These are phyloP conservation scores for Araneus ventricosus DNA, from an alignment of 1,140 invertebrate species.

Conservation along the genomic window DNA sequence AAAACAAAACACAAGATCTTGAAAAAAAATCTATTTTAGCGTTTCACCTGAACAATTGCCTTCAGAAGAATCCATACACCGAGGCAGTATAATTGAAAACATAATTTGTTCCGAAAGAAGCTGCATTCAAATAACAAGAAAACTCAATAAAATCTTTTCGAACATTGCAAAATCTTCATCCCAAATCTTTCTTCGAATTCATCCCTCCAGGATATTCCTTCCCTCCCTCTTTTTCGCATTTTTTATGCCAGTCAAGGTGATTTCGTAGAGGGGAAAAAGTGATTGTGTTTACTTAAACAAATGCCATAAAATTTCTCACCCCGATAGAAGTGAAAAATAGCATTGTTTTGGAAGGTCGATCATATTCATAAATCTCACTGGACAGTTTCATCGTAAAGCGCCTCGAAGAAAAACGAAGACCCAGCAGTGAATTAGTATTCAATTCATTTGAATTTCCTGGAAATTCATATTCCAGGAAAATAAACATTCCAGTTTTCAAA, in stretches of 20 bases:
- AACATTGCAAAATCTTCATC: background rate
- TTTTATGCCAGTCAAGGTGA: slow-evolving; percentile 4
- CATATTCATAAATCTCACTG: slow-evolving; percentile 27
- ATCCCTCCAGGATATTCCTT: background rate
- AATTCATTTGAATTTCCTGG: background rate
- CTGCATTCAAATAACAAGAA: background rate
- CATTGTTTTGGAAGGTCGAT: background rate
- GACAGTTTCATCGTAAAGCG: slow-evolving; percentile 33
- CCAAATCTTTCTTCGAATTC: slow-evolving; percentile 1
- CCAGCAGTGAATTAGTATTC: slow-evolving; percentile 28
- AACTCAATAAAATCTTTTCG: slow-evolving; percentile 27
- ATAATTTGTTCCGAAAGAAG: background rate
- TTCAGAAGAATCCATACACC: background rate
- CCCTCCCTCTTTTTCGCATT: background rate
- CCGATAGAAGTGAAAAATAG: slow-evolving; percentile 26
- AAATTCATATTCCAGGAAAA: background rate
- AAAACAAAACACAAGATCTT: background rate
- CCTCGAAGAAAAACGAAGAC: background rate
- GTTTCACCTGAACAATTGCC: background rate
- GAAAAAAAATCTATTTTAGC: slow-evolving; percentile 23
- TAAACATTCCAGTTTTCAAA: background rate
- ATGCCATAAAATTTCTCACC: slow-evolving; percentile 46
- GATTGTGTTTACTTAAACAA: slow-evolving; percentile 40
- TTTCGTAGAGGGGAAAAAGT: slow-evolving; percentile 8
- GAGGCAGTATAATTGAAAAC: slow-evolving; percentile 24